A percentile compares a stretch with the other conserved stretches of the same genome.
Evolutionary conservation across 2,113 vertebrate genomes (phyloP).

Genomic region (Phoenicopterus ruber): DNA sequence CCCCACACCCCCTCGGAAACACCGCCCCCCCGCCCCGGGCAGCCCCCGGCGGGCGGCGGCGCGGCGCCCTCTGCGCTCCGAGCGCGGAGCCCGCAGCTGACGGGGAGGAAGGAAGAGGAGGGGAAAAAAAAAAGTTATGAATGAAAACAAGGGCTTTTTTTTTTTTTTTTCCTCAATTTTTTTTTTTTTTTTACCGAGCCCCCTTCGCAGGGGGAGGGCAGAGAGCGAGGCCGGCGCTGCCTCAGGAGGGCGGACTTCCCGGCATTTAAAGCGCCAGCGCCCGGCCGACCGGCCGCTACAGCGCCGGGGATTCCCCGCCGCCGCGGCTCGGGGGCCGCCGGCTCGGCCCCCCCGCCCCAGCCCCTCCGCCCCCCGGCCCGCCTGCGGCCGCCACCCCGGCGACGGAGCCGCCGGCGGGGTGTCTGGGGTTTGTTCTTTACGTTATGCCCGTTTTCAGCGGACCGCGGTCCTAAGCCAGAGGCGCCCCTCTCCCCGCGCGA

Average conservation of each 20-base stretch:
- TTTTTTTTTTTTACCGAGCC: background rate
- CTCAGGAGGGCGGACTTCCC: conserved; percentile 68
- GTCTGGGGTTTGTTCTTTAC: too few relatives aligned
- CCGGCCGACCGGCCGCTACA: background rate
- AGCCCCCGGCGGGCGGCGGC: background rate
- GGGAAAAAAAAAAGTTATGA: conserved; percentile 86
- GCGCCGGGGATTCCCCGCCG: background rate
- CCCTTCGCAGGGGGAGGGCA: conserved; percentile 61
- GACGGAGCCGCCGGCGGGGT: too few relatives aligned
- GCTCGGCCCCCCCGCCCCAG: too few relatives aligned
- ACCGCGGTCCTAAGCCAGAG: too few relatives aligned
- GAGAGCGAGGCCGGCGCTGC: conserved; percentile 67
- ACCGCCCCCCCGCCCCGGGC: background rate
- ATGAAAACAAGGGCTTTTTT: conserved; percentile 81
- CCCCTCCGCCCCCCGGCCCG: background rate
- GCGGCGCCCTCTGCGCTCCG: conserved; percentile 56
- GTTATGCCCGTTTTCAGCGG: too few relatives aligned
- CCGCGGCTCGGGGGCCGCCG: background rate
- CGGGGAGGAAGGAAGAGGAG: conserved; percentile 64
- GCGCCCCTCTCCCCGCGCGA: too few relatives aligned
- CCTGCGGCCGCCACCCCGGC: too few relatives aligned
- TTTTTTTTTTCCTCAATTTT: too few relatives aligned
- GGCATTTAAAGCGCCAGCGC: conserved; percentile 55
- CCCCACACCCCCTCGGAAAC: background rate
- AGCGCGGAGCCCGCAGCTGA: conserved; percentile 58